Conservation (phyloP, 2,797 vertebrate species). For the Spea hammondii region DNA sequence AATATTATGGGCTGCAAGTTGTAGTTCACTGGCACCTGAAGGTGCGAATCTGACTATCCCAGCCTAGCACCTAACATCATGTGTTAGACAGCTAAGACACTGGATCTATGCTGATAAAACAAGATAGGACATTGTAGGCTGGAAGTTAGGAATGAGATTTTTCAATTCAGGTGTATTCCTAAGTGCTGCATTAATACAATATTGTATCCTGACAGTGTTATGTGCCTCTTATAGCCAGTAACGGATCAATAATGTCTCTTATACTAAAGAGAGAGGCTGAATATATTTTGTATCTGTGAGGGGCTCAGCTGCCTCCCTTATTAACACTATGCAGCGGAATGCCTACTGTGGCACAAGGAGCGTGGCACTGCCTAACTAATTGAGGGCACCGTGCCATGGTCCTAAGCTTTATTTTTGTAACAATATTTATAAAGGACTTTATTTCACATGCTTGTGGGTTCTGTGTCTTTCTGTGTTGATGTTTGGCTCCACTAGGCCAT, state of each 20-base stretch:
- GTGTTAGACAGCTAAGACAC: no score
- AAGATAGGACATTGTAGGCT: no score
- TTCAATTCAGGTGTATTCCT: background rate
- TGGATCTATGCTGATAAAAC: no score
- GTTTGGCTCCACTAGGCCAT: no score
- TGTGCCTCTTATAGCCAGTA: no score
- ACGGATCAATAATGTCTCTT: background rate
- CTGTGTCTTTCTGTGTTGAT: no score
- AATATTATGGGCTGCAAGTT: no score
- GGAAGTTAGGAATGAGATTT: no score
- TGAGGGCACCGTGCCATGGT: background rate
- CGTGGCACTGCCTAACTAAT: background rate
- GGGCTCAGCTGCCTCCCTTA: background rate
- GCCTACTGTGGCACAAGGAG: background rate
- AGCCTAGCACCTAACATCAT: no score
- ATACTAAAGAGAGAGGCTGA: background rate
- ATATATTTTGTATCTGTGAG: background rate
- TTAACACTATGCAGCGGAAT: background rate
- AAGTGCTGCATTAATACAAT: background rate
- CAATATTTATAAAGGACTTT: conserved; percentile 8
- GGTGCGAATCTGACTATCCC: no score
- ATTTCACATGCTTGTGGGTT: background rate
- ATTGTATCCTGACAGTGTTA: background rate
- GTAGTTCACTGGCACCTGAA: no score
- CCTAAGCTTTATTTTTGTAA: conserved; percentile 11